Percentiles rank a stretch among this genome's conserved stretches.
Evolutionary conservation across 2,113 vertebrate genomes (phyloP).

Genomic region (Struthio camelus): DNA sequence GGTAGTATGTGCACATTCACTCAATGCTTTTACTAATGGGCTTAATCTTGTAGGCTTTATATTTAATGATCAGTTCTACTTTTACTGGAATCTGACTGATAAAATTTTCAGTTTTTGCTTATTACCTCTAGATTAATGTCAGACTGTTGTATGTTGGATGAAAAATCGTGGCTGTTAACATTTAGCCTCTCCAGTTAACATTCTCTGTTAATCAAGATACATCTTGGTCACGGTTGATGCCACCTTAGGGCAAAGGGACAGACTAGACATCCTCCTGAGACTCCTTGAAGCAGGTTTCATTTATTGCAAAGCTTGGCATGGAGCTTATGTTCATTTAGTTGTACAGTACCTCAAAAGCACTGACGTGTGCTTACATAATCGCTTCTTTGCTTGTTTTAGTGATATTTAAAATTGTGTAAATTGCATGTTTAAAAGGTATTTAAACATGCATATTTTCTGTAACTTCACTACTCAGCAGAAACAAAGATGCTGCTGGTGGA

Average conservation of each 20-base stretch:
- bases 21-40: neutral
- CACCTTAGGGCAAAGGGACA: neutral
- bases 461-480: neutral
- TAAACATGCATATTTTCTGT: neutral
- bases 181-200: neutral
- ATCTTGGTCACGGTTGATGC: neutral
- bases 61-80: neutral
- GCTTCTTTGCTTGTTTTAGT: neutral
- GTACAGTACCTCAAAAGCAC: neutral
- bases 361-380: neutral
- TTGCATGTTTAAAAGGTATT: neutral
- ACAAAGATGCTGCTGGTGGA: neutral
- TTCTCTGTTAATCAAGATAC: neutral
- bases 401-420: neutral
- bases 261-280: neutral
- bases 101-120: slow-evolving; percentile 11
- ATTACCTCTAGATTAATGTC: neutral
- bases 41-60: neutral
- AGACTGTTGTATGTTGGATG: neutral
- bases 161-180: neutral
- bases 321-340: neutral
- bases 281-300: neutral
- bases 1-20: neutral
- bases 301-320: neutral
- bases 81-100: neutral